phyloP scores from a whole-genome alignment of 1,140 invertebrate species.

The Anthonomus grandis region DNA sequence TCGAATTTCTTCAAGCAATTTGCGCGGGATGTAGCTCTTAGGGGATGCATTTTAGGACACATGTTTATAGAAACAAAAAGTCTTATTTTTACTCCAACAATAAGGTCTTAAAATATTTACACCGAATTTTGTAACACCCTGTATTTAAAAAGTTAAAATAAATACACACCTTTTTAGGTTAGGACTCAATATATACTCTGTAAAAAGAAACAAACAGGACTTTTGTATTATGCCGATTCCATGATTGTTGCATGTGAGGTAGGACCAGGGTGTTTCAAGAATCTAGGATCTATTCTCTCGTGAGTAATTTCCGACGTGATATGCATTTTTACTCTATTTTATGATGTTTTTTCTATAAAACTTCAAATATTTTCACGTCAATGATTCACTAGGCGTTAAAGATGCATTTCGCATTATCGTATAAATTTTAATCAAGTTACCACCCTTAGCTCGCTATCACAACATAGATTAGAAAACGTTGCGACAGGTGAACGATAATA shows the following conservation, averaged over 20 bases:
- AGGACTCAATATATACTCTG: conserved; percentile 44
- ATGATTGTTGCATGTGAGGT: conserved; percentile 61
- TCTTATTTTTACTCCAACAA: too few relatives aligned
- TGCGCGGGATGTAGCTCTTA: too few relatives aligned
- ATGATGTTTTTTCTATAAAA: too few relatives aligned
- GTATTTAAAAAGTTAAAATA: too few relatives aligned
- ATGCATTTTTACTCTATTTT: too few relatives aligned
- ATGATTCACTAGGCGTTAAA: not conserved
- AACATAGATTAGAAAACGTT: not conserved
- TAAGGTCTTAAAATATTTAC: too few relatives aligned
- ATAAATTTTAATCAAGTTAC: not conserved
- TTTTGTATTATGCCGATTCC: conserved; percentile 59
- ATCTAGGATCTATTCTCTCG: conserved; percentile 57
- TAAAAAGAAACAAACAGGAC: conserved; percentile 40
- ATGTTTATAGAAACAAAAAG: too few relatives aligned
- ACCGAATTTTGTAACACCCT: too few relatives aligned
- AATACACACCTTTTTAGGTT: conserved; percentile 42
- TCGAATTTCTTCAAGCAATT: too few relatives aligned
- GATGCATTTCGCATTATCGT: not conserved
- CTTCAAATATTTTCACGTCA: not conserved
- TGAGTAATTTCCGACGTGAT: conserved; percentile 37
- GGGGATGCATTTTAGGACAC: too few relatives aligned
- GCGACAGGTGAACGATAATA: too few relatives aligned
- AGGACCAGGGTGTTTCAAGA: conserved; percentile 55
- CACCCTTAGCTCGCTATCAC: not conserved